These are phyloP conservation scores for Hiodon tergisus DNA, from an alignment of 2,113 vertebrate species.

Conservation along the genomic window DNA sequence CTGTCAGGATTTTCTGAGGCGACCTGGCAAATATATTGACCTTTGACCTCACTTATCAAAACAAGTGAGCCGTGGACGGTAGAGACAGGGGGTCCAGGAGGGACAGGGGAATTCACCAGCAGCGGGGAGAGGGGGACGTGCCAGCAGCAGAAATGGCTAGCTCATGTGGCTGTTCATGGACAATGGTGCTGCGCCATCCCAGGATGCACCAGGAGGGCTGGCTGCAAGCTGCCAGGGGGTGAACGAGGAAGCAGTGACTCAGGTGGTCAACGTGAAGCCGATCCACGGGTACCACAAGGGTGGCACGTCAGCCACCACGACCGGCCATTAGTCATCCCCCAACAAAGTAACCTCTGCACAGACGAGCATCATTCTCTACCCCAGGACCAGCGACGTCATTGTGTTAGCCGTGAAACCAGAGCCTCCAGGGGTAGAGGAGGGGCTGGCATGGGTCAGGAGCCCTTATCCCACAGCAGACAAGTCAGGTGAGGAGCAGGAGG, in stretches of 20 bases:
- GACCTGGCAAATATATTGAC: conserved; percentile 58
- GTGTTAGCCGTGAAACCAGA: too few relatives aligned
- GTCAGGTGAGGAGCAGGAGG: conserved; percentile 48
- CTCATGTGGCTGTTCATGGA: conserved; percentile 35
- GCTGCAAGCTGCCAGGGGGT: conserved; percentile 55
- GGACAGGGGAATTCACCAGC: conserved; percentile 21
- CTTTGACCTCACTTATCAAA: conserved; percentile 59
- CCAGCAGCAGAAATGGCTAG: conserved; percentile 48
- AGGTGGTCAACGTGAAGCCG: conserved; percentile 43
- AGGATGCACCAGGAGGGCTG: conserved; percentile 35
- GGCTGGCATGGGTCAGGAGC: conserved; percentile 30
- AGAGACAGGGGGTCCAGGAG: conserved; percentile 30
- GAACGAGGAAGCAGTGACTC: conserved; percentile 52
- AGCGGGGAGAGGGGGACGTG: conserved; percentile 28
- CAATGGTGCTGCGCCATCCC: conserved; percentile 38
- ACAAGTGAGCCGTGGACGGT: conserved; percentile 47
- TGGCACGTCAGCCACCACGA: conserved; percentile 37
- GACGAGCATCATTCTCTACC: not conserved
- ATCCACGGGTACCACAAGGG: conserved; percentile 39
- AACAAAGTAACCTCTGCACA: not conserved
- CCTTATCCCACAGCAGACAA: conserved; percentile 20
- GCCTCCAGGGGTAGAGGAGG: conserved; percentile 19
- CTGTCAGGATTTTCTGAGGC: conserved; percentile 53
- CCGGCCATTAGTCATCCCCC: not conserved
- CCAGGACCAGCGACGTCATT: not conserved